phyloP scores from a whole-genome alignment of 2,888 invertebrate genomes.

The Idaea dimidiata region DNA sequence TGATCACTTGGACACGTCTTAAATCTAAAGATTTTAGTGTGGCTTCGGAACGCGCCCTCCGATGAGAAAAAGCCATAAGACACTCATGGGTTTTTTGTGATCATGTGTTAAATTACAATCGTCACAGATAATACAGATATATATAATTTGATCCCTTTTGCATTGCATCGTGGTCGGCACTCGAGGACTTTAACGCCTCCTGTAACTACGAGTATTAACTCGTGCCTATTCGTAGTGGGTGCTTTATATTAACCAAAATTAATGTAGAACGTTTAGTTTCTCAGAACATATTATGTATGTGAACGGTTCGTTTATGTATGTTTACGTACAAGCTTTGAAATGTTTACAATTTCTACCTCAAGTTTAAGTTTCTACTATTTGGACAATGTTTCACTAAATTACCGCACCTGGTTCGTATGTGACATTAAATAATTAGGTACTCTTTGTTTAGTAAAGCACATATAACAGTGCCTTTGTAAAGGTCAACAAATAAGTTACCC shows the following conservation, averaged over 20 bases:
- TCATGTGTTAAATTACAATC: no score
- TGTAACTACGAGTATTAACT: no score
- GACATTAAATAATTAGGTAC: background rate
- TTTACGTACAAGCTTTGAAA: conserved; percentile 28
- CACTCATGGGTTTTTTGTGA: no score
- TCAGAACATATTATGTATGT: conserved; percentile 19
- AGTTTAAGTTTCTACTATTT: conserved; percentile 22
- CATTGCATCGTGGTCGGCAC: no score
- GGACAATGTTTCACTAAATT: conserved; percentile 20
- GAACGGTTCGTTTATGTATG: conserved; percentile 10
- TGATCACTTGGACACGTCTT: no score
- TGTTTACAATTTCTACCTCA: conserved; percentile 7
- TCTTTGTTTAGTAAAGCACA: background rate
- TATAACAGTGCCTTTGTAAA: background rate
- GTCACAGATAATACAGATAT: no score
- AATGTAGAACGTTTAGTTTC: conserved; percentile 42
- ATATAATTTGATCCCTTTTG: no score
- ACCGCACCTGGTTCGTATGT: conserved; percentile 8
- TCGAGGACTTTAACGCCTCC: no score
- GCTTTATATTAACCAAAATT: conserved; percentile 46
- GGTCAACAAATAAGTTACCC: background rate
- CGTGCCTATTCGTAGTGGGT: no score
- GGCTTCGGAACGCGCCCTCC: no score
- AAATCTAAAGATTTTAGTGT: no score
- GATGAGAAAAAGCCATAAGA: no score